Evolutionary conservation across 2,797 vertebrate species (phyloP).

Genomic region (Muscicapa comitata): DNA sequence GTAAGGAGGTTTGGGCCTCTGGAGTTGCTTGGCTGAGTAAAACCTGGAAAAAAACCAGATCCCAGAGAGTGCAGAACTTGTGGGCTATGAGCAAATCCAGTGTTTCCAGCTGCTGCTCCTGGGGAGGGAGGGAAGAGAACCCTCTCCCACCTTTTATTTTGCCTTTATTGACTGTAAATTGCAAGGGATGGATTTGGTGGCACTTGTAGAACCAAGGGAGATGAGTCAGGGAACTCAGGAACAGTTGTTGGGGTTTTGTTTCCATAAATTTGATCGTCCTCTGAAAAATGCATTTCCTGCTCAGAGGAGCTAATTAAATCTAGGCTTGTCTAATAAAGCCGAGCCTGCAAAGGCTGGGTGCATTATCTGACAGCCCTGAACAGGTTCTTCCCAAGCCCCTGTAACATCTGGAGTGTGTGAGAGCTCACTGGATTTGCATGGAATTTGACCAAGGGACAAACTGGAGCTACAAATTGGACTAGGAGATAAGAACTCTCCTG

Average conservation of each 20-base stretch:
- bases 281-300: not conserved
- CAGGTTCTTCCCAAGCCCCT: not conserved
- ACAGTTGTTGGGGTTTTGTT: rapidly evolving
- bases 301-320: slow-evolving; percentile 12
- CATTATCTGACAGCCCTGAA: not conserved
- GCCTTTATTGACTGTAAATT: not conserved
- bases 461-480: slow-evolving; percentile 54
- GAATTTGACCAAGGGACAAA: slow-evolving; percentile 5
- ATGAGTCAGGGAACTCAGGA: rapidly evolving
- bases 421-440: not conserved
- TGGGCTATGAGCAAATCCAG: not conserved
- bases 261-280: not conserved
- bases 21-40: not conserved
- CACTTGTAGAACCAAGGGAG: not conserved
- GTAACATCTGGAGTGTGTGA: not conserved
- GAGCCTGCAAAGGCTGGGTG: not conserved
- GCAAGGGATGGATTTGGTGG: not conserved
- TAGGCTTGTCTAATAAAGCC: not conserved
- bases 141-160: not conserved
- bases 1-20: not conserved
- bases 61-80: too few species aligned
- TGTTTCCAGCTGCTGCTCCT: rapidly evolving
- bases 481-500: slow-evolving; percentile 60
- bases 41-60: not conserved
- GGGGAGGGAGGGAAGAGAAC: not conserved